Conservation (phyloP, 2,888 invertebrate species). For the Pollenia labialis region DNA sequence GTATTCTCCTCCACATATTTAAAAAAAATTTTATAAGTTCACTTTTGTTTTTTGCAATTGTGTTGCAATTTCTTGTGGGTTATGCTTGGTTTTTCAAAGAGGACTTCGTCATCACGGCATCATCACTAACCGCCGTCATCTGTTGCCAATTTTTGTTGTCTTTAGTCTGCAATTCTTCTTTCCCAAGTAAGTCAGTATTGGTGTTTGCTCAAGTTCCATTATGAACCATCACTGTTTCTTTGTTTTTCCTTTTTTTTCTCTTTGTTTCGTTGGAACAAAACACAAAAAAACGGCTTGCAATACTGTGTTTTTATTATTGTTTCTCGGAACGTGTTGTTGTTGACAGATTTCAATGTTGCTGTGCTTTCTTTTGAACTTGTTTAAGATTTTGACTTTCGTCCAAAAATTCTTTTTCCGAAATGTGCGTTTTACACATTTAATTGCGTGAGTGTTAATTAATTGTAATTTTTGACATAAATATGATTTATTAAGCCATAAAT, state of each 20-base stretch:
- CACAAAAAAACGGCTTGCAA: conserved; percentile 36
- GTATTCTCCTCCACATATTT: conserved; percentile 39
- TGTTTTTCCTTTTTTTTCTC: conserved; percentile 32
- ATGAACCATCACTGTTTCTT: background rate
- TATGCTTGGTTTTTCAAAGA: background rate
- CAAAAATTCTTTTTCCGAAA: background rate
- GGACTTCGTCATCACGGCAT: conserved; percentile 5
- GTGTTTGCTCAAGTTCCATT: background rate
- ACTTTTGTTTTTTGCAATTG: background rate
- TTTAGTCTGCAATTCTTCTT: conserved; percentile 46
- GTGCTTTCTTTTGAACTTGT: conserved; percentile 38
- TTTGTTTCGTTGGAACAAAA: conserved; percentile 5
- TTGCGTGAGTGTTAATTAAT: conserved; percentile 66
- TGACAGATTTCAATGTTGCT: conserved; percentile 46
- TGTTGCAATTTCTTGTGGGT: background rate
- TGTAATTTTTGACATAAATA: conserved; percentile 49
- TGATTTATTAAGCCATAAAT: conserved; percentile 33
- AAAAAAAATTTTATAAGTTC: background rate
- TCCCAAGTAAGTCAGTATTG: background rate
- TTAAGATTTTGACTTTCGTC: conserved; percentile 4
- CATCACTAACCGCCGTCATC: conserved; percentile 68
- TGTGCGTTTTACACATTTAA: conserved; percentile 55
- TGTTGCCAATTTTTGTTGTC: conserved; percentile 62
- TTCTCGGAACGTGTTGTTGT: conserved; percentile 48
- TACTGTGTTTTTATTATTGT: conserved; percentile 37